Evolutionary conservation across 2,888 invertebrate species (phyloP), one percentile per base, ranked within the genome.

Genomic region (Polyploca ridens): DNA sequence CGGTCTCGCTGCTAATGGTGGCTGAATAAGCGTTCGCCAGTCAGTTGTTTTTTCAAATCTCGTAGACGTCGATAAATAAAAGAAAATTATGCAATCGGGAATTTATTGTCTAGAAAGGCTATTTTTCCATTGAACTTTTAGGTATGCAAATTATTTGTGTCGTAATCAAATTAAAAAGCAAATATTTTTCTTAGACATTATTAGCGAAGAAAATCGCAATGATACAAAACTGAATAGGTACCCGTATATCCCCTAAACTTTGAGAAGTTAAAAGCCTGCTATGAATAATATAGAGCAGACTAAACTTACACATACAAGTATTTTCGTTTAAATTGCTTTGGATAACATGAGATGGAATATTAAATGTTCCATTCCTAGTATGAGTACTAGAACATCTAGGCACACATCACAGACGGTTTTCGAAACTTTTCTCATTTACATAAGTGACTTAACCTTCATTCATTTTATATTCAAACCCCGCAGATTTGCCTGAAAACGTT

Each of bases 371-470:
- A 72, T 70, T 75, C 74, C 70, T 71, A 71, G 67, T 73, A 68
- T 66, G 69, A 69, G 63, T 58, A 61, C 58, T 63, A 64, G 63
- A 66, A 66, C 16, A 44, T 44, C 13, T 8, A 35, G 16, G 27
- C 19, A 61, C 41, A 72, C 76, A 83, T 76, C 74, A 81, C 75
- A 82, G 74, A 65, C 61, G 71, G 73, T 74, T 73, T 74, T 69
- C 64, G 69, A 64, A 84, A 85, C 75, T 84, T 85, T 82, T 75
- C 78, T 78, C 80, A 87, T 87, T 85, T 85, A 76, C 85, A 84
- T 87, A 86, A 87, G 84, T 85, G 81, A 82, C 79, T 82, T 84
- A 83, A 84, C 83, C 82, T 84, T 81, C 78, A 75, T 83, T 82
- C 78, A 79, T 81, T 84, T 84, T 81, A 84, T 83, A 84, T 85